Evolutionary conservation across 2,888 invertebrate genomes (phyloP).

Genomic region (Polyommatus iphigenia): DNA sequence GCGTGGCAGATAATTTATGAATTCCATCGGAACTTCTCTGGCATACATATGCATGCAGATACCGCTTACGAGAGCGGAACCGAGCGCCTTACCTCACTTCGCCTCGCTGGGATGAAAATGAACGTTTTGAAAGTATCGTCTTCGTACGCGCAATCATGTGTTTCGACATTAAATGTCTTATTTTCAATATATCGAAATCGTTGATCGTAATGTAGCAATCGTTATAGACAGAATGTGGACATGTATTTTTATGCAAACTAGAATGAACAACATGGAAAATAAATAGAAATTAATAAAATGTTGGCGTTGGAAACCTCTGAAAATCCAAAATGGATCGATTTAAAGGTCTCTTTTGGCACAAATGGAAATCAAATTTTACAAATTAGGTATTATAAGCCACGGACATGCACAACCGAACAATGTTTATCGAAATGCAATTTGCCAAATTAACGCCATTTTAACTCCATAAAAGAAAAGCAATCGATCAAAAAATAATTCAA

Average conservation of each 20-base stretch:
- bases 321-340: no score
- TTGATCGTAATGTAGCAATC: not conserved
- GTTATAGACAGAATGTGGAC: not conserved
- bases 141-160: not conserved
- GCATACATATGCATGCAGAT: conserved; percentile 34
- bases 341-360: no score
- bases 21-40: conserved; percentile 33
- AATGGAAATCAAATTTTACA: no score
- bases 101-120: conserved; percentile 17
- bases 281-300: no score
- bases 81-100: conserved; percentile 17
- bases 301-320: no score
- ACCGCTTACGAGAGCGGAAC: conserved; percentile 41
- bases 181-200: not conserved
- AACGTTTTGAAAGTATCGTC: conserved; percentile 25
- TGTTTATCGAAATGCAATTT: not conserved
- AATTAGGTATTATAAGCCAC: no score
- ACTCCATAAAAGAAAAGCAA: not conserved
- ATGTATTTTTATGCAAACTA: not conserved
- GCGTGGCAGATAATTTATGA: conserved; percentile 31
- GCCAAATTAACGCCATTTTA: not conserved
- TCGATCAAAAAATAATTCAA: conserved; percentile 4
- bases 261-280: not conserved
- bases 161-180: not conserved
- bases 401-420: not conserved